Evolutionary conservation across 2,113 vertebrate species (phyloP), one percentile per base, ranked within the genome.

Genomic region (Ceyx cyanopectus): DNA sequence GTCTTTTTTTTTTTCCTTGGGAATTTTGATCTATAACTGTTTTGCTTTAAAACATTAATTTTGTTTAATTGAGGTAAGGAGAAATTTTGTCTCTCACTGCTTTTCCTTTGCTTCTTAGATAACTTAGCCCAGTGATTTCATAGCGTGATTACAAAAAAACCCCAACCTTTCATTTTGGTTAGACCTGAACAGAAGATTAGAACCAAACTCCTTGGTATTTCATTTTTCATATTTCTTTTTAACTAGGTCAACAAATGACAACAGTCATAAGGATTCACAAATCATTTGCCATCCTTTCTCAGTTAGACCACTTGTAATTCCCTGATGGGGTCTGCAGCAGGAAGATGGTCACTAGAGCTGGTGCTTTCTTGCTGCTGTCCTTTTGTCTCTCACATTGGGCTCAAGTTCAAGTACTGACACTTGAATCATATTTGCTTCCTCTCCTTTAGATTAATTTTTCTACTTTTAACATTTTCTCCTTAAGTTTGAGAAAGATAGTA

Each of bases 141-240:
- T 9, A 72, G 4, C 0, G 0, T 27, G 24, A 56, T 51, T 41
- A 16, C 37, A 37, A 37, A 46, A 78, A 45, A 40, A 69, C 34
- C 26, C 21, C 46, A 23, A 53, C 32, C 0, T 4, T 63, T 75
- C 15, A n/a, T 10, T 91, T 87, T 74, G 30, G 12, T 14, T 65
- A 56, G 27, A 58, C 16, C 21, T 80, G 54, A 57, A 29, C 6
- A 45, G 45, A 57, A 46, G 19, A 63, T 60, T 65, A 13, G 34
- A 91, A 60, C 7, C 48, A 14, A 79, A 72, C 15, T 37, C 50
- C 9, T 56, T 40, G 17, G 20, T 65, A 34, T 81, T 7, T 6
- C 6, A 29, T 48, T 80, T 88, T 69, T 78, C 16, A 4, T 80
- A 48, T 43, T 68, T 80, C 24, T 60, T 83, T 26, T 45, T 91